Base-by-base conservation (phyloP, 1,140 invertebrate genomes). In the Tetramorium alpestre region DNA sequence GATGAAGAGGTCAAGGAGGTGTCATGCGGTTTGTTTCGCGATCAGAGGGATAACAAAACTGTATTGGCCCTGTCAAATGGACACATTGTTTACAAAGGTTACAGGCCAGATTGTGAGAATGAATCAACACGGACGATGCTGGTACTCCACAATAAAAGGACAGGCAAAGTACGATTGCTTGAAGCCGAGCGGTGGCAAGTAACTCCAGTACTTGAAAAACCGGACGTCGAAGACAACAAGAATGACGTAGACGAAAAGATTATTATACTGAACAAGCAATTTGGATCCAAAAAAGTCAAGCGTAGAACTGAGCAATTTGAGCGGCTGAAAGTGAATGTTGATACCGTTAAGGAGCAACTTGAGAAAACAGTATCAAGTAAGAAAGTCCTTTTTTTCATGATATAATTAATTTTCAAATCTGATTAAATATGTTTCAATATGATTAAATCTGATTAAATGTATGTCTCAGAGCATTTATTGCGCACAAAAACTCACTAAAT, bases 231-330 rank as follows among this genome's bases (percentile, higher is more conserved):
- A 0, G 49, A 88, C 1, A 85, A 73, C 1, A 85, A 62, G 5
- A 75, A 85, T 5, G 60, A 80, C n/a, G 33, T 78, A 2, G 81
- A 87, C n/a, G 86, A 92, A 7, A 92, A 90, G 56, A 87, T 91
- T 44, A 65, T 65, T n/a, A 72, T 28, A 8, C 91, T 96, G 11
- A 95, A 95, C 60, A 96, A 96, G 93, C 88, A 96, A 72, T 96
- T 96, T 93, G 96, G 96, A 67, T 96, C 96, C 0, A 96, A 96
- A 81, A 95, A 94, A 88, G 87, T 90, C 0, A 96, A 95, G 91
- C 88, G 95, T 85, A 91, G 90, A 89, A 96, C 94, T 0, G 95
- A 96, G 90, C 95, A 96, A 54, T 92, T 87, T 67, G 96, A 96
- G 89, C 93, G 89, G 85, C 92, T 96, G 91, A 94, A 94, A 89